phyloP scores from a whole-genome alignment of 2,888 invertebrate species.

The Oscheius myriophilus region DNA sequence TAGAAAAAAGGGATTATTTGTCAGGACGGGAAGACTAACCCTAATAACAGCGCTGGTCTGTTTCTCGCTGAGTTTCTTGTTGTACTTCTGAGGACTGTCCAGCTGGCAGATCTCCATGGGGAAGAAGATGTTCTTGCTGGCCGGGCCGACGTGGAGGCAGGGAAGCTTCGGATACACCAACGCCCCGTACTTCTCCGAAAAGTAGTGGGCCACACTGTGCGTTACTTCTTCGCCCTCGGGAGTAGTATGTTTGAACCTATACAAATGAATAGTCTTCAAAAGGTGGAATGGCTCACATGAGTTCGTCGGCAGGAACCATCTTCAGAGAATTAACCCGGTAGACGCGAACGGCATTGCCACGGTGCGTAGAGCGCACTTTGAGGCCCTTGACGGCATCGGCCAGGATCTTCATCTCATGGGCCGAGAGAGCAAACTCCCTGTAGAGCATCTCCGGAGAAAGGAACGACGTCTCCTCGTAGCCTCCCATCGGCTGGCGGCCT shows the following conservation, averaged over 20 bases:
- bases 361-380: slow-evolving; percentile 58
- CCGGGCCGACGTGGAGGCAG: slow-evolving; percentile 67
- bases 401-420: slow-evolving; percentile 50
- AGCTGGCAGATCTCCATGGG: slow-evolving; percentile 64
- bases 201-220: slow-evolving; percentile 66
- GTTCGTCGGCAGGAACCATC: slow-evolving; percentile 54
- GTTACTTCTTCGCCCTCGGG: slow-evolving; percentile 51
- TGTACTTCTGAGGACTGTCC: slow-evolving; percentile 64
- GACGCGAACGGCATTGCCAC: slow-evolving; percentile 57
- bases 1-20: slow-evolving; percentile 30
- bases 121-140: slow-evolving; percentile 61
- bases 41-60: slow-evolving; percentile 62
- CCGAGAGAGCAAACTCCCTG: slow-evolving; percentile 50
- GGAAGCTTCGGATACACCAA: slow-evolving; percentile 63
- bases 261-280: slow-evolving; percentile 23
- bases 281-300: slow-evolving; percentile 33
- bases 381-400: slow-evolving; percentile 61
- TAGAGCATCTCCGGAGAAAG: slow-evolving; percentile 42
- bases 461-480: background rate
- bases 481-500: slow-evolving; percentile 7
- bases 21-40: slow-evolving; percentile 30
- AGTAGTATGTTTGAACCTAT: slow-evolving; percentile 43
- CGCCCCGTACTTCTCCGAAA: slow-evolving; percentile 55
- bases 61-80: slow-evolving; percentile 64
- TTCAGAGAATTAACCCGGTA: slow-evolving; percentile 64